phyloP scores from a whole-genome alignment of 2,888 invertebrate species.

The Synanthedon vespiformis region DNA sequence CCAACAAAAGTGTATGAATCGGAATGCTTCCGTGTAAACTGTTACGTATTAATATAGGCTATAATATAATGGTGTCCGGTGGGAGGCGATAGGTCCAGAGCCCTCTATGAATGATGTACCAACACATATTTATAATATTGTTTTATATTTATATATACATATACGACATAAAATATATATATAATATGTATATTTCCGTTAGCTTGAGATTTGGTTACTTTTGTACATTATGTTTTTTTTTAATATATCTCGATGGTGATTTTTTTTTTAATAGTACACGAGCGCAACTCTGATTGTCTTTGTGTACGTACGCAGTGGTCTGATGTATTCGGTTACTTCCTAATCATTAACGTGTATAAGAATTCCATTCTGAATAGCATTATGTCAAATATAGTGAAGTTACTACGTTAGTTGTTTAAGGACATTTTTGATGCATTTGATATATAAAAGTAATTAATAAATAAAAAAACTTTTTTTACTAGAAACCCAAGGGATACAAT shows the following conservation, averaged over 20 bases:
- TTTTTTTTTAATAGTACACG: slow-evolving; percentile 59
- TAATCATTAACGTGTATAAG: slow-evolving; percentile 53
- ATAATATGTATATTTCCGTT: slow-evolving; percentile 51
- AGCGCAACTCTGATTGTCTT: slow-evolving; percentile 59
- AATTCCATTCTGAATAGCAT: slow-evolving; percentile 55
- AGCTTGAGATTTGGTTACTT: slow-evolving; percentile 62
- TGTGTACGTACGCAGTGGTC: slow-evolving; percentile 60
- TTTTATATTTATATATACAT: no score
- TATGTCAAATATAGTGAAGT: slow-evolving; percentile 49
- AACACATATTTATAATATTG: background rate
- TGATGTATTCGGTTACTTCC: slow-evolving; percentile 60
- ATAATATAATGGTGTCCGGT: slow-evolving; percentile 18
- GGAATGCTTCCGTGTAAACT: slow-evolving; percentile 34
- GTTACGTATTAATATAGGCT: slow-evolving; percentile 52
- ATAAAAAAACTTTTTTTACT: slow-evolving; percentile 62
- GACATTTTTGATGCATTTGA: slow-evolving; percentile 71
- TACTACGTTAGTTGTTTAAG: slow-evolving; percentile 69
- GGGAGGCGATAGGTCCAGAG: slow-evolving; percentile 18
- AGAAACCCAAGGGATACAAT: slow-evolving; percentile 57
- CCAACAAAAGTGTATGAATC: slow-evolving; percentile 24
- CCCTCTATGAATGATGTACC: background rate
- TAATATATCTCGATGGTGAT: slow-evolving; percentile 65
- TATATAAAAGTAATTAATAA: slow-evolving; percentile 17
- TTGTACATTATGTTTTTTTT: slow-evolving; percentile 68
- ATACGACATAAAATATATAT: slow-evolving; percentile 11